These are phyloP conservation scores for Diarsia mendica DNA, from an alignment of 2,888 invertebrate species.

Conservation along the genomic window DNA sequence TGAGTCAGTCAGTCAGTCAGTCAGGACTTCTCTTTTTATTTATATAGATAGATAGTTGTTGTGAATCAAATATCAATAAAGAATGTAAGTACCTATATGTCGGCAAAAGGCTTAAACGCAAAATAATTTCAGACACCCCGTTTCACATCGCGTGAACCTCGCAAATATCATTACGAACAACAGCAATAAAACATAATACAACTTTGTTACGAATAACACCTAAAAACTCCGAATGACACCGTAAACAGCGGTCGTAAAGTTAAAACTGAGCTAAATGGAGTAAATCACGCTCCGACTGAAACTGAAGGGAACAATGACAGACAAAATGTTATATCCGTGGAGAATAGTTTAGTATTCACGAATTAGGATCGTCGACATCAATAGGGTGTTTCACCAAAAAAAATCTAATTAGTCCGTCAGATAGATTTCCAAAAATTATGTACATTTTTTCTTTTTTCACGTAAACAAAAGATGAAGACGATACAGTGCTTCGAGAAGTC, in stretches of 20 bases:
- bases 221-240: conserved; percentile 47
- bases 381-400: too few species aligned
- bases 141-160: conserved; percentile 44
- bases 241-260: conserved; percentile 54
- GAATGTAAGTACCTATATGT: too few species aligned
- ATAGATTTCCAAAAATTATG: too few species aligned
- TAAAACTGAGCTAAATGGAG: conserved; percentile 53
- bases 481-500: too few species aligned
- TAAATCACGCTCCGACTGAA: conserved; percentile 53
- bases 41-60: too few species aligned
- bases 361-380: conserved; percentile 37
- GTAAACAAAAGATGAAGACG: too few species aligned
- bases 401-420: too few species aligned
- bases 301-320: conserved; percentile 34
- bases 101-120: conserved; percentile 5
- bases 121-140: conserved; percentile 7
- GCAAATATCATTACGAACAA: conserved; percentile 59
- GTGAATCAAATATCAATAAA: neutral
- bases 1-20: too few species aligned
- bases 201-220: conserved; percentile 55
- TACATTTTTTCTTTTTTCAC: too few species aligned
- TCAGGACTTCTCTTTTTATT: too few species aligned
- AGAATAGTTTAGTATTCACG: conserved; percentile 22
- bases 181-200: conserved; percentile 46
- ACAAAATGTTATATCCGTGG: conserved; percentile 11